Evolutionary conservation across 1,140 invertebrate genomes (phyloP), one percentile per base, ranked within the genome.

Genomic region (Pteromalus puparum): DNA sequence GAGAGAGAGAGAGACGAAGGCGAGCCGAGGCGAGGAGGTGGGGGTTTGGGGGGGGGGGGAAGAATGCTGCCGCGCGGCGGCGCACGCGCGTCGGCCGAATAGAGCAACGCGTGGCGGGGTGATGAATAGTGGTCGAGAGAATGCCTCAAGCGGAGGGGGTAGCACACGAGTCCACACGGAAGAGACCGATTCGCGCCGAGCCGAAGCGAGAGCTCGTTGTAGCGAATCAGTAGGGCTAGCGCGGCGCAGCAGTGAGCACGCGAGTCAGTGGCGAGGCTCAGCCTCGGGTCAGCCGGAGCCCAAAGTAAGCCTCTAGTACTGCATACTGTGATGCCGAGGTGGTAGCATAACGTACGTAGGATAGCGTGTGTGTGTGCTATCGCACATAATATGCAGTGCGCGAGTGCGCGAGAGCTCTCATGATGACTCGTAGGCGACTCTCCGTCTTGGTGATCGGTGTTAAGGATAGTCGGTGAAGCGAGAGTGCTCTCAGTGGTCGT

Each of bases 241-340:
- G 90, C 91, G 89, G 88, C 91, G 90, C 90, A 90, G 90, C 90
- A 90, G 90, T 88, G 85, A 89, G 87, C 88, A 87, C 89, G 88
- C 87, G 67, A 1, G 12, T 46, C 65, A 70, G 34, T 28, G 24
- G 46, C 9, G 38, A n/a, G 30, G 73, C 30, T 74, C 73, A 21
- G 73, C 73, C 26, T 74, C 38, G 73, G 26, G 73, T 74, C 73
- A 30, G 73, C 24, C 73, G 34, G 28, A 24, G 28, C 68, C 28
- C 38, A 7, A 0, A 42, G 38, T 42, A 10, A 42, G 30, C 38
- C 6, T 9, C 38, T 42, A 34, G 3, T 34, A 34, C 30, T 5
- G 30, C 6, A 5, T 34, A 34, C 38, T 42, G 38, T 12, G 38
- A 42, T 42, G 6, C 38, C 10, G 38, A 42, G 38, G 38, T 42